A percentile compares a stretch with the other conserved stretches of the same genome.
Evolutionary conservation across 2,797 vertebrate genomes (phyloP).

Genomic region (Poecilia gillii): DNA sequence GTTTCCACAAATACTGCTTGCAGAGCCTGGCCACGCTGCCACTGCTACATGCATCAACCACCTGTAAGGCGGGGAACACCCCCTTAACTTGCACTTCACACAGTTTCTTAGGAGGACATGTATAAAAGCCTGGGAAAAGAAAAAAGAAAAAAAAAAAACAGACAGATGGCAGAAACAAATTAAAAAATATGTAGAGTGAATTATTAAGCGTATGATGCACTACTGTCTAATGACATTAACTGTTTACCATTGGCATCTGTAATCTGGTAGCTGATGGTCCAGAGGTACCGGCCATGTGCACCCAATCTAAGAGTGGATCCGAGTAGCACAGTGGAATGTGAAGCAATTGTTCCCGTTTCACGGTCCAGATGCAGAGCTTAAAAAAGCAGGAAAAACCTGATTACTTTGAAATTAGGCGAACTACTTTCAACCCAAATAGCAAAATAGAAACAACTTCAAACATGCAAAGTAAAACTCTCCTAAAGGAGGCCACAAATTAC

Average conservation of each 20-base stretch:
- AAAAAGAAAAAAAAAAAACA: neutral
- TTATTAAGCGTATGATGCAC: neutral
- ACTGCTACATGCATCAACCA: constrained; percentile 77
- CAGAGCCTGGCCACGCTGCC: constrained; percentile 81
- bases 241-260: constrained; percentile 78
- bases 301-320: constrained; percentile 75
- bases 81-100: constrained; percentile 82
- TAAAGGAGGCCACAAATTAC: constrained; percentile 61
- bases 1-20: constrained; percentile 85
- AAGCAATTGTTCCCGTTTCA: constrained; percentile 77
- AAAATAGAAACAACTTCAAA: constrained; percentile 3
- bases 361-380: constrained; percentile 86
- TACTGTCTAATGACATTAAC: neutral
- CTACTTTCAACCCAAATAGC: neutral
- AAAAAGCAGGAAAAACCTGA: neutral
- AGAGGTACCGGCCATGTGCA: constrained; percentile 79
- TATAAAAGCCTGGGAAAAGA: constrained; percentile 55
- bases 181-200: neutral
- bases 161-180: neutral
- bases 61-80: constrained; percentile 83
- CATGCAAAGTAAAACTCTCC: neutral
- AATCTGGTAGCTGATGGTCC: constrained; percentile 86
- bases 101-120: constrained; percentile 62
- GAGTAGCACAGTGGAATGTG: constrained; percentile 81
- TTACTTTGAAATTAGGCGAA: neutral